These are phyloP conservation scores for Spodoptera frugiperda DNA, from an alignment of 1,140 invertebrate species.

Conservation along the genomic window DNA sequence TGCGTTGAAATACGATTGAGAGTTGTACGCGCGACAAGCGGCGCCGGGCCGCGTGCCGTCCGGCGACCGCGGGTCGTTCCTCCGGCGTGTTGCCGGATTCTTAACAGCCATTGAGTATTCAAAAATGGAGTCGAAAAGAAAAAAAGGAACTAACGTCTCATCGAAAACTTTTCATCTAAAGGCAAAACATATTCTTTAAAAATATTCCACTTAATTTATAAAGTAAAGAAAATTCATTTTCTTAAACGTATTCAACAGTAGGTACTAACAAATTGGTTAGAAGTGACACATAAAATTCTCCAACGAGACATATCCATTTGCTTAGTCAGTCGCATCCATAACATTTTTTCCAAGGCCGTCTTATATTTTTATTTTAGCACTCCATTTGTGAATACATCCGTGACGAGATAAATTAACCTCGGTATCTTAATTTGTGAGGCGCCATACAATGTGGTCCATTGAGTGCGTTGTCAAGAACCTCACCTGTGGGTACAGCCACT, in stretches of 20 bases:
- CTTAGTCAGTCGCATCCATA: no score
- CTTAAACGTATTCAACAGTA: no score
- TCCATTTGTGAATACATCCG: neutral
- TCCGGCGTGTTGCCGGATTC: constrained; percentile 59
- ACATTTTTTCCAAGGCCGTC: no score
- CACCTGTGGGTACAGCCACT: constrained; percentile 59
- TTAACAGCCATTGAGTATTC: constrained; percentile 37
- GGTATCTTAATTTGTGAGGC: constrained; percentile 68
- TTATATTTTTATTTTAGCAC: neutral
- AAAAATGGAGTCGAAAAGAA: neutral
- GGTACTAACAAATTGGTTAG: no score
- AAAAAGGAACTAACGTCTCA: no score
- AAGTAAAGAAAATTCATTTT: no score
- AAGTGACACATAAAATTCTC: no score
- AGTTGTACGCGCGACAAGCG: constrained; percentile 13
- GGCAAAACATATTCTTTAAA: no score
- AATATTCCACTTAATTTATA: no score
- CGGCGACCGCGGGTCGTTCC: constrained; percentile 54
- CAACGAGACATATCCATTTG: no score
- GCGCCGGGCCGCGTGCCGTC: constrained; percentile 33
- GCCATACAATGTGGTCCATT: constrained; percentile 63
- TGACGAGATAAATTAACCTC: constrained; percentile 67
- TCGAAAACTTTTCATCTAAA: no score
- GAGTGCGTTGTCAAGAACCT: constrained; percentile 68
- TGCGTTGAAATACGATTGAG: constrained; percentile 45